Conservation (phyloP, 2,888 invertebrate species). For the Melanchra persicariae region DNA sequence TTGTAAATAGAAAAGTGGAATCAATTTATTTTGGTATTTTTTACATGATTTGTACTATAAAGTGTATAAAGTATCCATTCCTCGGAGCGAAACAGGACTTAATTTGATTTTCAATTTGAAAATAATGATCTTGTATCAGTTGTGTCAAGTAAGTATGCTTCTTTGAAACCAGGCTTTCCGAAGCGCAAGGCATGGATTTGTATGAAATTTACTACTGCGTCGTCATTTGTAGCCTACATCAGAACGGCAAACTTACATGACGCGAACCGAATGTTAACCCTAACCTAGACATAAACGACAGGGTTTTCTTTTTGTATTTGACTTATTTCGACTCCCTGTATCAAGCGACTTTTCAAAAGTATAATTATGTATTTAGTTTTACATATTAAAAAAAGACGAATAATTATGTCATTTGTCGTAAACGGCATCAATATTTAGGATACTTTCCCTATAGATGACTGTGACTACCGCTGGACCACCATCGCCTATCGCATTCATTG, state of each 20-base stretch:
- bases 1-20: slow-evolving; percentile 55
- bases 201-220: too few relatives aligned
- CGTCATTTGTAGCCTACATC: not conserved
- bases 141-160: not conserved
- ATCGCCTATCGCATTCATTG: not conserved
- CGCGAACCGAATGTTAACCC: not conserved
- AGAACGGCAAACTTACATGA: not conserved
- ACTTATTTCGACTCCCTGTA: not conserved
- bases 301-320: not conserved
- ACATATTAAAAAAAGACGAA: not conserved
- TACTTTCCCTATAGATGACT: not conserved
- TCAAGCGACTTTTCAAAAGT: not conserved
- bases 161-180: not conserved
- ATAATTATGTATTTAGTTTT: not conserved
- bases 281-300: not conserved
- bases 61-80: slow-evolving; percentile 39
- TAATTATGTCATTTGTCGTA: not conserved
- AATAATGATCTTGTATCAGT: not conserved
- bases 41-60: slow-evolving; percentile 42
- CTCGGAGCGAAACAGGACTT: slow-evolving; percentile 8
- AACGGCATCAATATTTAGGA: not conserved
- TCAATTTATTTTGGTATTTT: slow-evolving; percentile 53
- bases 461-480: not conserved
- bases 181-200: not conserved
- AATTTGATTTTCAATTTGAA: not conserved